Evolutionary conservation across 2,797 vertebrate genomes (phyloP), one percentile per base, ranked within the genome.

Genomic region (Ataeniobius toweri): DNA sequence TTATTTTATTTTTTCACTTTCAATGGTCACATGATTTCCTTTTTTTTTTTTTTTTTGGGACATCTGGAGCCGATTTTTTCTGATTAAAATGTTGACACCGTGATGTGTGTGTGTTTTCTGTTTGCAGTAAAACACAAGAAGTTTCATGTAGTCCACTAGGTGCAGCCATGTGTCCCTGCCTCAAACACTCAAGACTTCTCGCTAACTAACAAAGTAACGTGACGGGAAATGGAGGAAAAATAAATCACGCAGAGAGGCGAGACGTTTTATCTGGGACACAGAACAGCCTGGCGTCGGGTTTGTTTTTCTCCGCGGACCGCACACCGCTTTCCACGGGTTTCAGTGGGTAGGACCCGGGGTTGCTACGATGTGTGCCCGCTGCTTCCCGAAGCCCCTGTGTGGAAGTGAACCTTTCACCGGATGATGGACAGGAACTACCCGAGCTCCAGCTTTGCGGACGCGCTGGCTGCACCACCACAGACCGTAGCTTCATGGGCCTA

Each of bases 401-500:
- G 91, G 90, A 95, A 91, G 94, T 79, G 93, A 91, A 88, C 88
- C 93, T 89, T 89, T 93, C 85, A 94, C 95, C 96, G 96, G 95
- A 96, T 96, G 96, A 98, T 98, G 97, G 98, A 99, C 95, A 96
- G 97, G 94, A 97, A 96, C 95, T 98, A 97, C 94, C 95, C 97
- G 95, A 94, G 96, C 94, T 95, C 97, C 88, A 94, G 95, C 96
- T 97, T 97, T 87, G 93, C 96, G 87, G 97, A 97, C 91, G 94
- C 96, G 95, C 95, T 96, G 95, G 96, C 90, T 90, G 88, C 95
- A 63, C 92, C 95, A 94, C 94, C 95, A 90, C 97, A 98, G 96
- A 95, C 95, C 96, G 95, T 89, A 91, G 94, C 93, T 91, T 94
- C 95, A 81, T 96, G 97, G 96, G 94, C 96, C 94, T 96, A 95